phyloP scores from a whole-genome alignment of 1,140 invertebrate genomes.

The Hylaeus volcanicus region DNA sequence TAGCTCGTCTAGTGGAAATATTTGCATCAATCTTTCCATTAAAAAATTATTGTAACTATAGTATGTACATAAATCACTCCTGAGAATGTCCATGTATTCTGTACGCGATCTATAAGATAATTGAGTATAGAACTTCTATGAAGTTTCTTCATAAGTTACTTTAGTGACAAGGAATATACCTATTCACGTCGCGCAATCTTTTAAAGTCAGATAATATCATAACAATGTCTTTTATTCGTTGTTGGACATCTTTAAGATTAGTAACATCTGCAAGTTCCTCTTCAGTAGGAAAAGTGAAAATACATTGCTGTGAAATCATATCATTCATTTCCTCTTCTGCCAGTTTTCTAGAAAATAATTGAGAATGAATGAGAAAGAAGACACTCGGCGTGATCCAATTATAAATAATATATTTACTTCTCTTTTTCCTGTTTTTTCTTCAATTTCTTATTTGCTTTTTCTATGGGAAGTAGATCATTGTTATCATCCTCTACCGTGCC shows the following conservation, averaged over 20 bases:
- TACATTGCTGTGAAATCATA: slow-evolving; percentile 87
- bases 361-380: not conserved
- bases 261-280: slow-evolving; percentile 87
- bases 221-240: slow-evolving; percentile 94
- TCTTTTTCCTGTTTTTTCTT: slow-evolving; percentile 86
- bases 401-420: slow-evolving; percentile 73
- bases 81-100: slow-evolving; percentile 91
- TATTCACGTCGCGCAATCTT: slow-evolving; percentile 86
- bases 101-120: slow-evolving; percentile 83
- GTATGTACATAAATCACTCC: slow-evolving; percentile 94
- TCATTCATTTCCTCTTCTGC: slow-evolving; percentile 91
- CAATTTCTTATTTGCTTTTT: slow-evolving; percentile 91
- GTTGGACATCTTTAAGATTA: slow-evolving; percentile 91
- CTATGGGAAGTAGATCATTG: slow-evolving; percentile 89
- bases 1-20: slow-evolving; percentile 94
- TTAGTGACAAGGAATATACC: slow-evolving; percentile 70
- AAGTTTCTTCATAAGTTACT: not conserved
- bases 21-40: slow-evolving; percentile 96
- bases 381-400: not conserved
- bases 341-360: slow-evolving; percentile 82
- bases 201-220: slow-evolving; percentile 95
- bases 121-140: slow-evolving; percentile 30
- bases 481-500: slow-evolving; percentile 75
- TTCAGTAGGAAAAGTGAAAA: slow-evolving; percentile 88
- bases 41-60: slow-evolving; percentile 98